Evolutionary conservation across 2,888 invertebrate species (phyloP).

Genomic region (Graphium colonna): DNA sequence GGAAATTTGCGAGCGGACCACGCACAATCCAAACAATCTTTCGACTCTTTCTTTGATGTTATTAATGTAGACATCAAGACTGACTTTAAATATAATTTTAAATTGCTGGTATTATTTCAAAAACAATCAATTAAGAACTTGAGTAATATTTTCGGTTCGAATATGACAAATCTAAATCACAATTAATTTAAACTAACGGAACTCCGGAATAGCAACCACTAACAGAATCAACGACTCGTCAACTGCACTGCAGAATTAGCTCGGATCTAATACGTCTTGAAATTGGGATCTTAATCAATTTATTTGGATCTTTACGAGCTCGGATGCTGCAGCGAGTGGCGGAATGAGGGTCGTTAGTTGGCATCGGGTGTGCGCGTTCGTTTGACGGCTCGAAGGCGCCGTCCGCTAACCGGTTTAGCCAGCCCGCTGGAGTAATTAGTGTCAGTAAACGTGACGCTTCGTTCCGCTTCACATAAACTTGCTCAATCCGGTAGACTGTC

Average conservation of each 20-base stretch:
- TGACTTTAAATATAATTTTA: too few relatives aligned
- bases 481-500: constrained; percentile 39
- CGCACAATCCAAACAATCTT: constrained; percentile 32
- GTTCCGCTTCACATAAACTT: constrained; percentile 40
- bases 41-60: constrained; percentile 16
- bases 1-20: constrained; percentile 49
- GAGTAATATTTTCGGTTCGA: too few relatives aligned
- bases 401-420: constrained; percentile 62
- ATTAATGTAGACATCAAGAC: not conserved
- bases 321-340: constrained; percentile 5
- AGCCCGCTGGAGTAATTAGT: constrained; percentile 68
- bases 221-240: constrained; percentile 32
- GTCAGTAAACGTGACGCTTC: constrained; percentile 47
- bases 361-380: not conserved
- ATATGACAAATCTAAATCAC: too few relatives aligned
- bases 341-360: constrained; percentile 18
- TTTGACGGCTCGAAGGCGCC: too few relatives aligned
- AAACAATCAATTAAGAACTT: too few relatives aligned
- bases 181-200: not conserved
- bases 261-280: constrained; percentile 29
- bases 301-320: constrained; percentile 15
- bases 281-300: constrained; percentile 21
- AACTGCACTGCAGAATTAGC: constrained; percentile 25
- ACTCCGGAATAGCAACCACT: not conserved
- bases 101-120: too few relatives aligned